Evolutionary conservation across 2,888 invertebrate species (phyloP).

Genomic region (Euphydryas editha): DNA sequence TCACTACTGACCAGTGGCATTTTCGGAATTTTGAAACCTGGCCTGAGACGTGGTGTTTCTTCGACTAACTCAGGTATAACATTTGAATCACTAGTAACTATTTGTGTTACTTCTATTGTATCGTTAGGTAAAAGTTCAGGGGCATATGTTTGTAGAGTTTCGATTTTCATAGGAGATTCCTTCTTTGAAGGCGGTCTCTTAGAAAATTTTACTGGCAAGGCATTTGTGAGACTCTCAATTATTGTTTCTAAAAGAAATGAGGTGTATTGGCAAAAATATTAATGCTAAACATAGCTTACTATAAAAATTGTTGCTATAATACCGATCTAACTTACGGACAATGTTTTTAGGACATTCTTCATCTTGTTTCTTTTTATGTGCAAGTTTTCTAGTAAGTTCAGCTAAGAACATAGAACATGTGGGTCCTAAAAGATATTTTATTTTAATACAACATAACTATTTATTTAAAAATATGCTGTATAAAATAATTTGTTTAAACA

Average conservation of each 20-base stretch:
- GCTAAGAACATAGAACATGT: slow-evolving; percentile 75
- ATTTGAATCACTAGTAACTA: slow-evolving; percentile 36
- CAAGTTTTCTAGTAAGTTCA: slow-evolving; percentile 66
- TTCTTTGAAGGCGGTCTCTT: slow-evolving; percentile 56
- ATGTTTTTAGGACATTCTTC: slow-evolving; percentile 61
- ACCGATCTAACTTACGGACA: slow-evolving; percentile 69
- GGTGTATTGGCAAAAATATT: neutral
- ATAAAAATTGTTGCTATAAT: too few relatives aligned
- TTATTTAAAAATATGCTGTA: too few relatives aligned
- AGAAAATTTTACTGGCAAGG: slow-evolving; percentile 65
- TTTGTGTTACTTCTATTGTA: slow-evolving; percentile 49
- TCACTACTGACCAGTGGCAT: slow-evolving; percentile 73
- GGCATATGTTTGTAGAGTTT: slow-evolving; percentile 61
- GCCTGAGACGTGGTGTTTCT: slow-evolving; percentile 35
- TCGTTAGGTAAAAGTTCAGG: slow-evolving; percentile 67
- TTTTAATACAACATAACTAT: neutral
- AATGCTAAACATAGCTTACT: neutral
- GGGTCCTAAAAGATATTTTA: slow-evolving; percentile 55
- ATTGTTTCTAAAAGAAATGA: slow-evolving; percentile 61
- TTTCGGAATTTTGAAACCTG: slow-evolving; percentile 65
- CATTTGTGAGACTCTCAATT: slow-evolving; percentile 69
- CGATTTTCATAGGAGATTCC: slow-evolving; percentile 63
- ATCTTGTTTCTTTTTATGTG: slow-evolving; percentile 60
- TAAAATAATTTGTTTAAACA: too few relatives aligned
- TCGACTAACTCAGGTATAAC: slow-evolving; percentile 40